Evolutionary conservation across 2,113 vertebrate species (phyloP).

Genomic region (Tamias sibiricus): DNA sequence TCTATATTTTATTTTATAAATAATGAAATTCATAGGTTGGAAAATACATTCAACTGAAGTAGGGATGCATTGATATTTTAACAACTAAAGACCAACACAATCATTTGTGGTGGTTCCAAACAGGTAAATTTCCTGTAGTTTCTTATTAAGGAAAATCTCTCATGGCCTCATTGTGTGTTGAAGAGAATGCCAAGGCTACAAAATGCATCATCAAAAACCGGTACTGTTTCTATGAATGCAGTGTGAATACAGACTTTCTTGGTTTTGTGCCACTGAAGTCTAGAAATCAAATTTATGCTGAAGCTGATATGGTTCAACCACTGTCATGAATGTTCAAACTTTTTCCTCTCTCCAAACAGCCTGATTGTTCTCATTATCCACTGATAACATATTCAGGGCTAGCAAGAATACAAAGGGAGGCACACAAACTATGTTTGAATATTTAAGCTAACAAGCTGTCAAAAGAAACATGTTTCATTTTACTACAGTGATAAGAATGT

Average conservation of each 20-base stretch:
- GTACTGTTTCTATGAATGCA: not conserved
- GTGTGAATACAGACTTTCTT: not conserved
- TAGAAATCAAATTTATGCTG: not conserved
- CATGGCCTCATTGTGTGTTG: too few relatives aligned
- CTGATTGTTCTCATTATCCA: too few relatives aligned
- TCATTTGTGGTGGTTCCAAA: not conserved
- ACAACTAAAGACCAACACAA: not conserved
- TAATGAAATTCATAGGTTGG: not conserved
- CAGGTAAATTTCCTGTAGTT: not conserved
- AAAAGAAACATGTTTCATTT: not conserved
- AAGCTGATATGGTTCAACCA: not conserved
- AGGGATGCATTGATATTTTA: not conserved
- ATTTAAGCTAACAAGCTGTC: not conserved
- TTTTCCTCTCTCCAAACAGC: not conserved
- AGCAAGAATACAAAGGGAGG: too few relatives aligned
- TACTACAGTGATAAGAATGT: not conserved
- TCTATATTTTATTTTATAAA: not conserved
- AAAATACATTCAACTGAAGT: not conserved
- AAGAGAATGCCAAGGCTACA: not conserved
- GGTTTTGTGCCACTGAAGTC: not conserved
- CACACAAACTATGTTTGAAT: not conserved
- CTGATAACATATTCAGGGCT: fast-evolving
- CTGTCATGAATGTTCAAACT: not conserved
- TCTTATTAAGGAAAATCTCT: not conserved
- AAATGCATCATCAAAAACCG: too few relatives aligned